These are phyloP conservation scores for Drosophila anomalipes DNA, from an alignment of 2,888 invertebrate species.

Conservation along the genomic window DNA sequence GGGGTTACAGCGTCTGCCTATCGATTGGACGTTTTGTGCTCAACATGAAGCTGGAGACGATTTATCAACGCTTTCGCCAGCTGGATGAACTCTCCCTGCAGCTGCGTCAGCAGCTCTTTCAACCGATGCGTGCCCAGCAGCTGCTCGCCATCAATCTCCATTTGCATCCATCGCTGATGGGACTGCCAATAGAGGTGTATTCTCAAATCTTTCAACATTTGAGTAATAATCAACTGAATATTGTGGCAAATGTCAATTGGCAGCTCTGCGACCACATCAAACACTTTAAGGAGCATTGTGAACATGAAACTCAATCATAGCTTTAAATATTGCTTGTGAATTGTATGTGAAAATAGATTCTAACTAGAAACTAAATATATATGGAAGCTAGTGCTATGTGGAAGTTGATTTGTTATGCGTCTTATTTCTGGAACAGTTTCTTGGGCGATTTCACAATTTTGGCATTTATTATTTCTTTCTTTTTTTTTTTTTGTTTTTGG, in stretches of 20 bases:
- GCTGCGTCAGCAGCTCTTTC: constrained; percentile 87
- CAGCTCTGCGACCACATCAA: constrained; percentile 52
- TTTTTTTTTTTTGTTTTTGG: constrained; percentile 2
- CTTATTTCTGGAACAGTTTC: neutral
- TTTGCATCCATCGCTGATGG: constrained; percentile 84
- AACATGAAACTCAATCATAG: neutral
- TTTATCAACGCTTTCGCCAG: constrained; percentile 77
- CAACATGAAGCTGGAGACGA: constrained; percentile 60
- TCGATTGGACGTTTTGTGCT: constrained; percentile 83
- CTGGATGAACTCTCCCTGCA: constrained; percentile 86
- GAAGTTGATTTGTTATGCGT: neutral
- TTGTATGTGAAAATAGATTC: constrained; percentile 1
- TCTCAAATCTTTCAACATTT: constrained; percentile 72
- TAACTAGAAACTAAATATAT: constrained; percentile 5
- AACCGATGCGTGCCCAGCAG: constrained; percentile 87
- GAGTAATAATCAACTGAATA: constrained; percentile 67
- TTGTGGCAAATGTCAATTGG: constrained; percentile 77
- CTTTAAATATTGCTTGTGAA: neutral
- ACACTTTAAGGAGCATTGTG: constrained; percentile 38
- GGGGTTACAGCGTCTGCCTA: constrained; percentile 80
- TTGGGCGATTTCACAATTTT: neutral
- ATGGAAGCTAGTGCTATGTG: neutral
- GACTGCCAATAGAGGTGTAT: constrained; percentile 81
- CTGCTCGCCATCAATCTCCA: constrained; percentile 80
- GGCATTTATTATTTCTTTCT: neutral